Conservation (phyloP, 2,797 vertebrate genomes). For the Protosalanx chinensis region DNA sequence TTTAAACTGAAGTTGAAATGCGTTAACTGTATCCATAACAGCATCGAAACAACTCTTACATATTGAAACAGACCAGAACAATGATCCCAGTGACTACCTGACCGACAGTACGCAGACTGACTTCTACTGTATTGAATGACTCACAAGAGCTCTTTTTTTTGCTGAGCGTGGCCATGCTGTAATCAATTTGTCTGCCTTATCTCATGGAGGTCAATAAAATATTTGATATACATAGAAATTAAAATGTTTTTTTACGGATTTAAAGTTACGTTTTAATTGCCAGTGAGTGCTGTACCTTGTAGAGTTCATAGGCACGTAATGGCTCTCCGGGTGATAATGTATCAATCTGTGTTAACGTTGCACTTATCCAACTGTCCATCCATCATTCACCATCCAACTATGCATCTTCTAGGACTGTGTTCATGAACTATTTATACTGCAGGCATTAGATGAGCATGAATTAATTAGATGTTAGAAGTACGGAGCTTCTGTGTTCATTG, state of each 20-base stretch:
- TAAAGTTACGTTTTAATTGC: no score
- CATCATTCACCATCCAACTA: neutral
- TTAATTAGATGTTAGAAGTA: neutral
- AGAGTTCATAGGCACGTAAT: no score
- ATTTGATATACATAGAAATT: slow-evolving; percentile 4
- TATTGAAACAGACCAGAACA: no score
- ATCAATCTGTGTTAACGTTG: neutral
- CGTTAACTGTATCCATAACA: no score
- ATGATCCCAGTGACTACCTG: no score
- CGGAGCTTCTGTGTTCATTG: neutral
- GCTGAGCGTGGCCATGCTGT: slow-evolving; percentile 49
- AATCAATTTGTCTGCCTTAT: no score
- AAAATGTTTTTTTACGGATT: no score
- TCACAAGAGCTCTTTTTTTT: slow-evolving; percentile 15
- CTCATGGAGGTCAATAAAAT: slow-evolving; percentile 38
- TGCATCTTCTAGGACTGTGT: neutral
- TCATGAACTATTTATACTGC: neutral
- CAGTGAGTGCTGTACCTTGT: no score
- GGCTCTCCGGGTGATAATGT: neutral
- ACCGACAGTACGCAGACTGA: neutral
- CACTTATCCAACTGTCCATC: neutral
- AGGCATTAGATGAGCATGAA: neutral
- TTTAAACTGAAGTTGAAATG: no score
- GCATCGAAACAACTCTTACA: no score
- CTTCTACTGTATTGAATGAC: slow-evolving; percentile 54